Base-by-base conservation (phyloP, 53 echinoderm and acorn worm genomes). In the Zoroaster sp. region DNA sequence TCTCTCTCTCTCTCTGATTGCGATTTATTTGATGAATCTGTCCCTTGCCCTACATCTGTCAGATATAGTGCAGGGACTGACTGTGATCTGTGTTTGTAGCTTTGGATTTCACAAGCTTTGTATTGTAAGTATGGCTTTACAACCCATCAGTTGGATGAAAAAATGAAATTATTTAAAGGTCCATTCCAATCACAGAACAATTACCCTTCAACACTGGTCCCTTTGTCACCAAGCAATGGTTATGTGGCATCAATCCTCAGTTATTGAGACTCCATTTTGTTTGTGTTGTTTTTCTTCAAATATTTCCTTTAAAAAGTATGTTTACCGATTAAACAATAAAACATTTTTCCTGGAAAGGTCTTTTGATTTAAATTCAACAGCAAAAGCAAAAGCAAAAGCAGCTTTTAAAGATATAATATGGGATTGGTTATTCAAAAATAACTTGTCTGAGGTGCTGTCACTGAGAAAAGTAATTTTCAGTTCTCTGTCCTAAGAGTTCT, bases 11-110 rank as follows among this genome's bases (percentile, higher is more conserved):
- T 35, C 69, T 15, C 70, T 25, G 32, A 18, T 13, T 15, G 18
- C 69, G 35, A 11, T 44, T 28, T 44, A 34, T 9, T 37, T 44
- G 37, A 85, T 85, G 41, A 85, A 70, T 71, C 45, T 47, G 14
- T 51, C 85, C 85, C 32, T 38, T 49, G 36, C 47, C 71, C 71
- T 85, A 85, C 39, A 45, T 85, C 70, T 71, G 72, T 85, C 85
- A 85, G 69, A 85, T 28, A 12, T 70, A 23, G 44, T 7, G 45
- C 41, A 38, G 18, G 18, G 74, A 39, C 71, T 28, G 30, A 67
- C 4, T 25, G 36, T 14, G 44, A 66, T 33, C 39, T 32, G 31
- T 17, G 8, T 8, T 21, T 25, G 63, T 21, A 11, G 45, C 45
- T 15, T 25, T 59, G 28, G 9, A 10, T 59, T 59, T 59, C 63